A percentile compares a stretch with the other conserved stretches of the same genome.
These are phyloP conservation scores for Melanogrammus aeglefinus DNA, from an alignment of 2,797 vertebrate genomes.

Conservation along the genomic window DNA sequence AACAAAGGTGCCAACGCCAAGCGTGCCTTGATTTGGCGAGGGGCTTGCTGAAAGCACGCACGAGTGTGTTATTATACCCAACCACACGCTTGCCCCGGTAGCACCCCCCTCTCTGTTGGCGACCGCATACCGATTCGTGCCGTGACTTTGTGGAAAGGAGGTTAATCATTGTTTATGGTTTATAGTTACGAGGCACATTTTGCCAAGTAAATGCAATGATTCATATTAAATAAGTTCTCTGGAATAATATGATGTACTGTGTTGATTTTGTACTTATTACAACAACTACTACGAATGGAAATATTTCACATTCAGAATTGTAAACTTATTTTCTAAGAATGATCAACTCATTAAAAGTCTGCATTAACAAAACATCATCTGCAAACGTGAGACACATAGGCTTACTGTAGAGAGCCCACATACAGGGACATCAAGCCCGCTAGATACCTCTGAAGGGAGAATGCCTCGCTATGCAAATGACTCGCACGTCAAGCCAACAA, in stretches of 20 bases:
- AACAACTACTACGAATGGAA: too few species aligned
- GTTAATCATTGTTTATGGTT: neutral
- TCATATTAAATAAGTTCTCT: neutral
- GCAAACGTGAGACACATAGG: too few species aligned
- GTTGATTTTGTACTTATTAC: too few species aligned
- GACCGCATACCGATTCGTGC: too few species aligned
- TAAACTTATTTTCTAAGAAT: too few species aligned
- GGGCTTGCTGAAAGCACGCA: constrained; percentile 29
- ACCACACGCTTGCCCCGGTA: neutral
- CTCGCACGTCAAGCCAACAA: neutral
- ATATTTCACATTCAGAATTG: too few species aligned
- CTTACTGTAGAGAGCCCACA: too few species aligned
- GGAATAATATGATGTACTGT: too few species aligned
- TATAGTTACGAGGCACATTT: neutral
- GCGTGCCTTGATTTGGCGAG: constrained; percentile 36
- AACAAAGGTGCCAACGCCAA: constrained; percentile 57
- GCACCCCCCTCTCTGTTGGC: too few species aligned
- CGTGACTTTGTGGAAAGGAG: neutral
- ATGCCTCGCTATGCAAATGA: neutral
- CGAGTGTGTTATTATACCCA: constrained; percentile 30
- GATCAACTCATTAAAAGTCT: too few species aligned
- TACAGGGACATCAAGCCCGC: too few species aligned
- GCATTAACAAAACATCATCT: too few species aligned
- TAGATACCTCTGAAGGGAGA: neutral
- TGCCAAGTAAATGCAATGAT: neutral